A percentile compares a stretch with the other conserved stretches of the same genome.
phyloP scores from a whole-genome alignment of 2,888 invertebrate species.

The Oligia strigilis region DNA sequence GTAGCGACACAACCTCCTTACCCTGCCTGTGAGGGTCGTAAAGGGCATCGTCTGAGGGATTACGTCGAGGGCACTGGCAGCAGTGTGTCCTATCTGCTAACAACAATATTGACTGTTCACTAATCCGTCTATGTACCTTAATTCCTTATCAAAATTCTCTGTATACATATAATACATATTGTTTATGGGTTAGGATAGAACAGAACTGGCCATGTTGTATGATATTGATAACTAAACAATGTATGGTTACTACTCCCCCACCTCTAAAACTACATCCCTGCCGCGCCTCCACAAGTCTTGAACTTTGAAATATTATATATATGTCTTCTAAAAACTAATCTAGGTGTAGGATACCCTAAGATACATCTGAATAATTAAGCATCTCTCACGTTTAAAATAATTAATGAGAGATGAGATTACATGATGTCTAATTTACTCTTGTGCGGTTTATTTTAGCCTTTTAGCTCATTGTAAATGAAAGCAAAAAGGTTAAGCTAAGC shows the following conservation, averaged over 20 bases:
- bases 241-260: background rate
- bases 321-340: background rate
- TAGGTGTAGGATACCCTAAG: background rate
- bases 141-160: background rate
- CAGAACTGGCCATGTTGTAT: background rate
- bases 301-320: background rate
- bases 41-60: constrained; percentile 27
- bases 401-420: constrained; percentile 6
- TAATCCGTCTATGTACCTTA: constrained; percentile 9
- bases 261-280: background rate
- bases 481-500: background rate
- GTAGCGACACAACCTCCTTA: constrained; percentile 18
- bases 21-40: constrained; percentile 5
- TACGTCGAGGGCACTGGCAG: constrained; percentile 20
- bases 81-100: constrained; percentile 10
- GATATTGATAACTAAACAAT: background rate
- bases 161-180: background rate
- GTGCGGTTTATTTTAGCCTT: constrained; percentile 10
- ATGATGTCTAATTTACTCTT: background rate
- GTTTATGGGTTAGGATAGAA: background rate
- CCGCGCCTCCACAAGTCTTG: too few species aligned
- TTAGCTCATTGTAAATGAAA: constrained; percentile 1
- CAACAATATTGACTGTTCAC: constrained; percentile 37
- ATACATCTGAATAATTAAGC: constrained; percentile 1
- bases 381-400: background rate